phyloP scores from a whole-genome alignment of 2,888 invertebrate species.

The Strigamia maritima region DNA sequence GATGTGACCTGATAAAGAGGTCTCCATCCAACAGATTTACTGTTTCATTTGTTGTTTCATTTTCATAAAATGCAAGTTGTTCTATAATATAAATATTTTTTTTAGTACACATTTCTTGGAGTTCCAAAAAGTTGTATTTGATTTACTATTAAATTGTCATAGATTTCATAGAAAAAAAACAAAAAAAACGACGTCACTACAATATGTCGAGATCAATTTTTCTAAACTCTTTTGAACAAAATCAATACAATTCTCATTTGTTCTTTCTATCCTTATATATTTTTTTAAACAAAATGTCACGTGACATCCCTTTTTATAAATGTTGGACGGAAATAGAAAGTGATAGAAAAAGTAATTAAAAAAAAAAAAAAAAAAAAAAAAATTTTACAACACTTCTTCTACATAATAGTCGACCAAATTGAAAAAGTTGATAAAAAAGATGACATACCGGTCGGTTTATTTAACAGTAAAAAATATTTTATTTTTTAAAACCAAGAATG shows the following conservation, averaged over 20 bases:
- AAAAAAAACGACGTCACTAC: too few species aligned
- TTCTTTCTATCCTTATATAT: neutral
- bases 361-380: neutral
- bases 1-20: slow-evolving; percentile 9
- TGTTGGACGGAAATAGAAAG: slow-evolving; percentile 11
- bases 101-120: too few species aligned
- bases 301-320: neutral
- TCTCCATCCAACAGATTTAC: neutral
- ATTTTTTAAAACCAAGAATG: neutral
- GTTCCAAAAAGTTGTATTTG: too few species aligned
- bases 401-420: neutral
- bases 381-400: neutral
- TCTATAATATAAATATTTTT: too few species aligned
- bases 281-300: neutral
- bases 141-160: too few species aligned
- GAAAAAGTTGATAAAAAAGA: neutral
- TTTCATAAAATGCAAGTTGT: neutral
- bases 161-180: too few species aligned
- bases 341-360: neutral
- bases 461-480: too few species aligned
- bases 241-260: neutral
- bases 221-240: neutral
- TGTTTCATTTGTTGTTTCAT: neutral
- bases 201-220: neutral
- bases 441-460: neutral